Evolutionary conservation across 1,140 invertebrate species (phyloP).

Genomic region (Lutraria rhynchaena): DNA sequence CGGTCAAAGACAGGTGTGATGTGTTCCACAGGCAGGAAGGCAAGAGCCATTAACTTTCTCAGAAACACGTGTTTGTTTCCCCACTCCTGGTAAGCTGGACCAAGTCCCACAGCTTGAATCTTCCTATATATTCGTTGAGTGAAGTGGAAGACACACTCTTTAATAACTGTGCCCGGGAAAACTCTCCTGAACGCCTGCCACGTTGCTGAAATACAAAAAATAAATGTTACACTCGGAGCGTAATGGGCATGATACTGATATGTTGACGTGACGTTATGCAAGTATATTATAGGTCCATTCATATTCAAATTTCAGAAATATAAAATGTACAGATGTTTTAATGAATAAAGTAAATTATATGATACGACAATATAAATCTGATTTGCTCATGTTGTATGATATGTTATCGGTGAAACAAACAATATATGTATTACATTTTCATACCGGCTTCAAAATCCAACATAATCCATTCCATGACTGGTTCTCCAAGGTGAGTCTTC

Average conservation of each 20-base stretch:
- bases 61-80: slow-evolving; percentile 17
- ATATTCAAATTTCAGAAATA: neutral
- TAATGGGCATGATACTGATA: too few species aligned
- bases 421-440: neutral
- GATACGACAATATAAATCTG: too few species aligned
- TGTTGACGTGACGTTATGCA: too few species aligned
- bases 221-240: neutral
- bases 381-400: too few species aligned
- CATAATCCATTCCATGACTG: slow-evolving; percentile 22
- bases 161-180: neutral
- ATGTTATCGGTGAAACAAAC: too few species aligned
- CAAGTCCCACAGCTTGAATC: slow-evolving; percentile 3
- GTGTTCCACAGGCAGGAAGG: slow-evolving; percentile 34
- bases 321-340: too few species aligned
- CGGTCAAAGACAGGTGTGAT: slow-evolving; percentile 1
- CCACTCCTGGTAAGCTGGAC: neutral
- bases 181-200: slow-evolving; percentile 36
- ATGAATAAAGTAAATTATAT: too few species aligned
- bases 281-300: too few species aligned
- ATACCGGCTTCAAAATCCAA: slow-evolving; percentile 19
- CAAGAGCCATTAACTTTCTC: slow-evolving; percentile 26
- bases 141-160: slow-evolving; percentile 34
- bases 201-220: slow-evolving; percentile 5
- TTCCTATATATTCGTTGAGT: slow-evolving; percentile 18
- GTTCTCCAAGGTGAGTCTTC: too few species aligned